Percentiles rank a stretch among this genome's conserved stretches.
Conservation (phyloP, 1,140 invertebrate genomes). For the Pachypeltis micranthus region DNA sequence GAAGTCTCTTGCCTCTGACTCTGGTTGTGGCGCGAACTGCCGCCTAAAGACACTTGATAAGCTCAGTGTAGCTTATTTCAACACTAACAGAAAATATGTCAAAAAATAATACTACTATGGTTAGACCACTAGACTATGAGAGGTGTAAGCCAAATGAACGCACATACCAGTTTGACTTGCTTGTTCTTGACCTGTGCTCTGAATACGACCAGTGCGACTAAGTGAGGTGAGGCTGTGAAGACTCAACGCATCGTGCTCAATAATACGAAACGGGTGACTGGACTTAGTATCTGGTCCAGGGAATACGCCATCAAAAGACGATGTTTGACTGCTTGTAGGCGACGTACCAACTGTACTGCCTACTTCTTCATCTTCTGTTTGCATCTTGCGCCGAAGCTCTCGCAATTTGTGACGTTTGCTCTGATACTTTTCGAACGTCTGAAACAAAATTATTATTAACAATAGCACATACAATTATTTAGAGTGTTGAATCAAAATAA, state of each 20-base stretch:
- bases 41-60: too few species aligned
- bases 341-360: constrained; percentile 46
- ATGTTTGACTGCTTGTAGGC: constrained; percentile 66
- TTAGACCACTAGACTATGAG: too few species aligned
- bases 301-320: constrained; percentile 50
- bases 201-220: constrained; percentile 61
- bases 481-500: too few species aligned
- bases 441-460: too few species aligned
- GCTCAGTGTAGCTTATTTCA: too few species aligned
- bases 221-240: constrained; percentile 76
- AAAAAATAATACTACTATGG: too few species aligned
- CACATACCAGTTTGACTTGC: constrained; percentile 5
- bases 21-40: too few species aligned
- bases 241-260: constrained; percentile 74
- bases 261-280: constrained; percentile 65
- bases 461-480: too few species aligned
- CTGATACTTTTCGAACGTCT: constrained; percentile 19
- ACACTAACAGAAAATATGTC: too few species aligned
- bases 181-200: constrained; percentile 35
- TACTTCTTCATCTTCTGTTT: constrained; percentile 66
- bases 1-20: too few species aligned
- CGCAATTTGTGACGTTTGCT: constrained; percentile 56
- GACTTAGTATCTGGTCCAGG: constrained; percentile 41
- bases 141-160: neutral
- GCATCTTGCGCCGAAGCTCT: constrained; percentile 69